These are phyloP conservation scores for Atta colombica DNA, from an alignment of 1,140 invertebrate species.

Conservation along the genomic window DNA sequence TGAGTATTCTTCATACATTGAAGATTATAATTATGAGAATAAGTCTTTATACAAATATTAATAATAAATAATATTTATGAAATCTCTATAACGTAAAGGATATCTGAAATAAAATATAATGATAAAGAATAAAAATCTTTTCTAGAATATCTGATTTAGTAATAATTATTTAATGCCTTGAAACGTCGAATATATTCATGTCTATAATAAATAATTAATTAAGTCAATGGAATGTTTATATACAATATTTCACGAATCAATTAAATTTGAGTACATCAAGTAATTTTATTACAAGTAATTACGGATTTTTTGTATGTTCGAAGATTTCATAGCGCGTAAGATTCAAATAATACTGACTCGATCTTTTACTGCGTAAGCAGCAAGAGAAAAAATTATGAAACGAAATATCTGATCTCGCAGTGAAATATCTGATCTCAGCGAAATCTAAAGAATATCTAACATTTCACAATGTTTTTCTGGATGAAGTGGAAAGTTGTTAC, in stretches of 20 bases:
- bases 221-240: neutral
- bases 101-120: neutral
- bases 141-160: neutral
- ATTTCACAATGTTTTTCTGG: neutral
- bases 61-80: neutral
- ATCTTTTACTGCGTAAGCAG: neutral
- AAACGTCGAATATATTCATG: neutral
- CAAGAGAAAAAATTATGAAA: neutral
- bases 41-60: no score
- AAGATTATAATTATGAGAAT: neutral
- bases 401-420: neutral
- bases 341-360: neutral
- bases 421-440: conserved; percentile 19
- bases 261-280: neutral
- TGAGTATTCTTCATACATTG: neutral
- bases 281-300: neutral
- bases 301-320: neutral
- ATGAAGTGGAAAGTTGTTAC: conserved; percentile 7
- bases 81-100: neutral
- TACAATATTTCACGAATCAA: neutral
- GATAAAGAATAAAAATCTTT: neutral
- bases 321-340: neutral
- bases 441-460: neutral
- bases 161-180: neutral
- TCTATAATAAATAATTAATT: neutral